Conservation (phyloP, 2,113 vertebrate species). For the Anolis carolinensis region DNA sequence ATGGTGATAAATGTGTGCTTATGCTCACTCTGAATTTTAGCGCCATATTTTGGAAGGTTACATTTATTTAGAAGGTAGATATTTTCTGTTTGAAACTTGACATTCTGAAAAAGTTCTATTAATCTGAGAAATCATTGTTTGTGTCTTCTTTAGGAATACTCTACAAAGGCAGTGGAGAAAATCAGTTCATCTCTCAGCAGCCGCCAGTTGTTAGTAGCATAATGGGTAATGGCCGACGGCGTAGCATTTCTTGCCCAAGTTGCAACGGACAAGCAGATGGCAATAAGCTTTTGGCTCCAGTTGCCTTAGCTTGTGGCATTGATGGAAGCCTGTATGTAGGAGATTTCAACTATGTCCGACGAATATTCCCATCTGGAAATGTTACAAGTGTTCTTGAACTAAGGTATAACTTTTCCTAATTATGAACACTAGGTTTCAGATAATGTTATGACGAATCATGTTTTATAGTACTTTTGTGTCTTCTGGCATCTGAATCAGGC, state of each 20-base stretch:
- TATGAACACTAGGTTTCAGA: not conserved
- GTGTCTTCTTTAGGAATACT: conserved; percentile 84
- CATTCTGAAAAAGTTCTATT: not conserved
- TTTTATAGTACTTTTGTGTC: conserved; percentile 17
- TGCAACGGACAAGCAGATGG: conserved; percentile 97
- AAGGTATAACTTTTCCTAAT: conserved; percentile 78
- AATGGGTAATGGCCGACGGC: conserved; percentile 94
- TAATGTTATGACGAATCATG: not conserved
- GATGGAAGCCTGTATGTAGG: conserved; percentile 96
- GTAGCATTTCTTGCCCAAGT: conserved; percentile 97
- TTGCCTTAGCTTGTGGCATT: conserved; percentile 92
- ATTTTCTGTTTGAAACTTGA: not conserved
- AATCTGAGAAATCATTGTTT: not conserved
- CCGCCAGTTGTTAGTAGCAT: conserved; percentile 94
- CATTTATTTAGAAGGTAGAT: not conserved
- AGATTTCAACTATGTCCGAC: conserved; percentile 98
- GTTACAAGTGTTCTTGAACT: conserved; percentile 97
- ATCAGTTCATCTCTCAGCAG: conserved; percentile 96
- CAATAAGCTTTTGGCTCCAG: conserved; percentile 95
- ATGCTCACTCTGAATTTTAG: not conserved
- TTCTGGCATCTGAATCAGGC: not conserved
- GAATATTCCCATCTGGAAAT: conserved; percentile 95
- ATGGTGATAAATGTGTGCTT: not conserved
- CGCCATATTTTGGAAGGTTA: not conserved
- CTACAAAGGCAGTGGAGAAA: conserved; percentile 97